A percentile compares a stretch with the other conserved stretches of the same genome.
Conservation (phyloP, 2,113 vertebrate genomes). For the Xiphias gladius region DNA sequence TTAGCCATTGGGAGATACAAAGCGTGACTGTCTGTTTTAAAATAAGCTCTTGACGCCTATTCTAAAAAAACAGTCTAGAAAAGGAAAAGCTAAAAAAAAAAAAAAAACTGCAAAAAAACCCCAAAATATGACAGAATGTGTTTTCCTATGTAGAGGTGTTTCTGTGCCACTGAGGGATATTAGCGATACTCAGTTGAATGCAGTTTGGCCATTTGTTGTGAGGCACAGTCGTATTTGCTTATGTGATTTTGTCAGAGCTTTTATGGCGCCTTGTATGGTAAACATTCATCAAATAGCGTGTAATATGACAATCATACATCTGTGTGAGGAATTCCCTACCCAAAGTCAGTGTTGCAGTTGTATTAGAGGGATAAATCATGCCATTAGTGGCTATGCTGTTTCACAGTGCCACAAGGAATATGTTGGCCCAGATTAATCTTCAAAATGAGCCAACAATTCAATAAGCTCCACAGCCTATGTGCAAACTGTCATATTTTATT, state of each 20-base stretch:
- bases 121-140: too few relatives aligned
- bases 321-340: constrained; percentile 43
- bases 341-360: constrained; percentile 30
- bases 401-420: constrained; percentile 61
- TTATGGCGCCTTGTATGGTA: not conserved
- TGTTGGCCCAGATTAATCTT: constrained; percentile 65
- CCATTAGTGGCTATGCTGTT: constrained; percentile 60
- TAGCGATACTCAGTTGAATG: constrained; percentile 11
- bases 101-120: too few relatives aligned
- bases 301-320: constrained; percentile 42
- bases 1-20: constrained; percentile 13
- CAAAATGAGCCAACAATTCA: constrained; percentile 70
- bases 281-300: constrained; percentile 47
- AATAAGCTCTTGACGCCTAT: constrained; percentile 30
- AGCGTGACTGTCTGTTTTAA: constrained; percentile 24
- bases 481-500: constrained; percentile 65
- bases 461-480: constrained; percentile 53
- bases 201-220: constrained; percentile 29
- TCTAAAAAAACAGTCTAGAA: constrained; percentile 1
- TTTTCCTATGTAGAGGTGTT: constrained; percentile 7
- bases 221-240: constrained; percentile 37
- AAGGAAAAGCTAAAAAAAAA: constrained; percentile 7
- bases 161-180: constrained; percentile 11
- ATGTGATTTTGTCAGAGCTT: constrained; percentile 35
- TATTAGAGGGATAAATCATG: constrained; percentile 62